Conservation (phyloP, 2,797 vertebrate species). For the Gymnoscopelus braueri region DNA sequence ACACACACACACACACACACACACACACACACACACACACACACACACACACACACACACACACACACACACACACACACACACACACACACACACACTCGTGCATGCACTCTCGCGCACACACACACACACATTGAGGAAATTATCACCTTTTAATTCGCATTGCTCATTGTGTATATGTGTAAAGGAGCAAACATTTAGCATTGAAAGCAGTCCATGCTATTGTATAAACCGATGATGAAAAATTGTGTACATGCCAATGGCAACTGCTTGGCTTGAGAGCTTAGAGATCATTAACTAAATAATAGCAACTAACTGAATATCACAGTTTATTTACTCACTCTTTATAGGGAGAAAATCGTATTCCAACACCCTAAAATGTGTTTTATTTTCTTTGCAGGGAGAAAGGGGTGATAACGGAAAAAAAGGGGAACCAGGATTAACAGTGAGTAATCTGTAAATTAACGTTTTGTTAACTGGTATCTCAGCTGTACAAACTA, state of each 20-base stretch:
- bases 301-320: neutral
- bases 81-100: neutral
- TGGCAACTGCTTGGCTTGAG: neutral
- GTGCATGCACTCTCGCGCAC: no score
- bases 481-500: neutral
- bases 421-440: conserved; percentile 86
- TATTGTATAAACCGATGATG: neutral
- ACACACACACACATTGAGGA: neutral
- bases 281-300: neutral
- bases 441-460: conserved; percentile 84
- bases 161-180: neutral
- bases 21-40: neutral
- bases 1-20: no score
- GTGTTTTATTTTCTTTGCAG: conserved; percentile 74
- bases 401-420: conserved; percentile 89
- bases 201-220: neutral
- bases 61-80: neutral
- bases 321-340: neutral
- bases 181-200: neutral
- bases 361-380: neutral
- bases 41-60: conserved; percentile 6
- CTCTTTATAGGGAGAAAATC: neutral
- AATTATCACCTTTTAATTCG: neutral
- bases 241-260: no score
- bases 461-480: neutral